Evolutionary conservation across 2,113 vertebrate genomes (phyloP).

Genomic region (Sinocyclocheilus rhinocerous): DNA sequence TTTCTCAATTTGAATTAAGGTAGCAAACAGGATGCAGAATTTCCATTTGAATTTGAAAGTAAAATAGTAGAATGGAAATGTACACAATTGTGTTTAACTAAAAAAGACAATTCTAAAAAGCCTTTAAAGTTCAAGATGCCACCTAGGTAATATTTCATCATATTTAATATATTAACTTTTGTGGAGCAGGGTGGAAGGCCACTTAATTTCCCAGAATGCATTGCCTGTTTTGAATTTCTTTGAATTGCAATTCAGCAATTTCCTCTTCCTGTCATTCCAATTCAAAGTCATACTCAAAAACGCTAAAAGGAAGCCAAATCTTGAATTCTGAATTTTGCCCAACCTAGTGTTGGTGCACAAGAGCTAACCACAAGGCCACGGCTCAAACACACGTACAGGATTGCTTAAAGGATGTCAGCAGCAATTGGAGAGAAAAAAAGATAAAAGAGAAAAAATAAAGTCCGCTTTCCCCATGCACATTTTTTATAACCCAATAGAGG

Average conservation of each 20-base stretch:
- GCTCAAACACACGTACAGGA: background rate
- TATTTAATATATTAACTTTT: background rate
- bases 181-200: background rate
- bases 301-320: background rate
- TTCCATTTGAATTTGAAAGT: background rate
- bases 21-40: background rate
- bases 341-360: background rate
- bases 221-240: background rate
- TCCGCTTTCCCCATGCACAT: background rate
- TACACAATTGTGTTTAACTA: background rate
- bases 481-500: background rate
- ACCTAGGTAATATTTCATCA: background rate
- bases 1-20: background rate
- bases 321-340: background rate
- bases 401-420: background rate
- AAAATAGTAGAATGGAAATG: background rate
- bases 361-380: background rate
- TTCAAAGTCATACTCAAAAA: background rate
- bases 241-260: background rate
- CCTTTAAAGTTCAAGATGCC: background rate
- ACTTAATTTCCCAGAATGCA: background rate
- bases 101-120: background rate
- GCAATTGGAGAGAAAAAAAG: constrained; percentile 6
- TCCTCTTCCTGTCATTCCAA: background rate
- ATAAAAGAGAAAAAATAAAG: background rate